Conservation (phyloP, 1,140 invertebrate genomes). For the Euschistus heros region DNA sequence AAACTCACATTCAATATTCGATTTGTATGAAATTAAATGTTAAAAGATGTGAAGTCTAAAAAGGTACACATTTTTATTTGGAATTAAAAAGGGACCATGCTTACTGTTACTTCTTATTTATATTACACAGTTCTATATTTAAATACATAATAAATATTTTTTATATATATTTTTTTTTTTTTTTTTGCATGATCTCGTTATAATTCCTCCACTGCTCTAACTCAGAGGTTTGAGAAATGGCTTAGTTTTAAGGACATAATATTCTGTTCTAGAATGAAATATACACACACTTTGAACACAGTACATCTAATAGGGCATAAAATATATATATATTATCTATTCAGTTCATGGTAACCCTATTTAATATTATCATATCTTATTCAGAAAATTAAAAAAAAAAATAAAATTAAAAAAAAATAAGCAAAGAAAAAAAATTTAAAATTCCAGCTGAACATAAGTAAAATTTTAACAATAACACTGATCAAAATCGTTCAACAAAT, state of each 20-base stretch:
- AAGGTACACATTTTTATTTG: not conserved
- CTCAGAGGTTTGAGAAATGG: too few species aligned
- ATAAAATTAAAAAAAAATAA: not conserved
- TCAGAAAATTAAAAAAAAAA: not conserved
- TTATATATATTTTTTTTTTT: too few species aligned
- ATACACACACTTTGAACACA: constrained; percentile 19
- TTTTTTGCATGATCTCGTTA: too few species aligned
- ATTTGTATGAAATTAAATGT: constrained; percentile 2
- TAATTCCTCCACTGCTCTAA: too few species aligned
- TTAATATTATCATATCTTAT: constrained; percentile 12
- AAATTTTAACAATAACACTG: not conserved
- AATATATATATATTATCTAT: constrained; percentile 16
- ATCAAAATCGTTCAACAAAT: not conserved
- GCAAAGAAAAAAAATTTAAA: not conserved
- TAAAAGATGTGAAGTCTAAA: constrained; percentile 1
- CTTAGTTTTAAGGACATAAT: not conserved
- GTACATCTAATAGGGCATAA: constrained; percentile 16
- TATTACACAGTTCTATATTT: too few species aligned
- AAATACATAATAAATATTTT: too few species aligned
- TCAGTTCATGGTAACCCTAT: constrained; percentile 20
- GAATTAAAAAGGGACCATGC: not conserved
- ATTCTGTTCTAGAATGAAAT: constrained; percentile 10
- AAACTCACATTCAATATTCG: not conserved
- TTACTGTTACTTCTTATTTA: not conserved
- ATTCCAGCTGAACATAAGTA: not conserved